Base-by-base conservation (phyloP, 2,113 vertebrate genomes). In the Menura novaehollandiae region DNA sequence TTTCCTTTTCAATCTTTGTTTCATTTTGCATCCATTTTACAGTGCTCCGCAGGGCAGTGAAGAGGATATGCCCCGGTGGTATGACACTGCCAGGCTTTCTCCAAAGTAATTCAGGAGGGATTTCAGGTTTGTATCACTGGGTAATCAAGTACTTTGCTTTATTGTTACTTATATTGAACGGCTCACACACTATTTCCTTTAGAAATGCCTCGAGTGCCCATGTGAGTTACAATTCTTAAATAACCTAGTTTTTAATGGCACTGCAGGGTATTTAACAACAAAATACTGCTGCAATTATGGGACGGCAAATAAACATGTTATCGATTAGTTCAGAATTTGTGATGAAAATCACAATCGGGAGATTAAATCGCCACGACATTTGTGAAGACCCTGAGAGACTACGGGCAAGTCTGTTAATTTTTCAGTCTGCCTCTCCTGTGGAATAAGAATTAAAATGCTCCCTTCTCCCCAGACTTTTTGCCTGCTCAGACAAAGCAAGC, bases 271-370 rank as follows among this genome's bases (percentile, higher is more conserved):
- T 94, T 96, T 82, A 72, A 86, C 60, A 93, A 72, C 58, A 89
- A 97, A 97, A 89, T 91, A 96, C 69, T 53, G 67, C 49, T 73
- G 85, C 71, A 90, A 13, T 96, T 94, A 93, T 32, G 30, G 52
- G 47, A 97, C 77, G 53, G 93, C 71, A 97, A 95, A 93, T 86
- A 77, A 94, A 79, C 1, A 5, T 33, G 30, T 83, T 97, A 95
- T 91, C 0, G 68, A 96, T 92, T 85, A 51, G 41, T 58, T 85
- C 63, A 85, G 52, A 92, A 91, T 85, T 92, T 85, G 87, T 39
- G 69, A 68, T 37, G 72, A 88, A 39, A 84, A 63, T 71, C 72
- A 63, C 43, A 63, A 77, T 85, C n/a, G 0, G 22, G 64, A 75
- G 80, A 90, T 47, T 86, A 62, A 87, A 80, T 74, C 10, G 6